Evolutionary conservation across 2,888 invertebrate species (phyloP).

Genomic region (Sphaerophoria taeniata): DNA sequence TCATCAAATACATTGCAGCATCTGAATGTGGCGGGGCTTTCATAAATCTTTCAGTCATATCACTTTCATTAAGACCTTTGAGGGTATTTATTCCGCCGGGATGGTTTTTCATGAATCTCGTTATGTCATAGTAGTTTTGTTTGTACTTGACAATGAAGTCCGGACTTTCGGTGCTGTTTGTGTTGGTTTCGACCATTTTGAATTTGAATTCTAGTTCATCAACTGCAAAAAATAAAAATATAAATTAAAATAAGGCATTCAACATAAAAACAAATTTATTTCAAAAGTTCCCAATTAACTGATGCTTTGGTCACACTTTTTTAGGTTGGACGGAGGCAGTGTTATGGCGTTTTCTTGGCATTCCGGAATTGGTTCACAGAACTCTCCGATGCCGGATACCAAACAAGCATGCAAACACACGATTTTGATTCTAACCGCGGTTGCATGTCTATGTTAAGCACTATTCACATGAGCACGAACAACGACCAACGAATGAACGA

Average conservation of each 20-base stretch:
- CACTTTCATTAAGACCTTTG: constrained; percentile 79
- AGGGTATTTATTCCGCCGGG: constrained; percentile 89
- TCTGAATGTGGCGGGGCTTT: constrained; percentile 82
- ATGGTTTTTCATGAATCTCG: constrained; percentile 87
- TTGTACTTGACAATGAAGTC: constrained; percentile 82
- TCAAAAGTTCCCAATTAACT: too few species aligned
- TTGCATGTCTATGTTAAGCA: too few species aligned
- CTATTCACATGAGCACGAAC: too few species aligned
- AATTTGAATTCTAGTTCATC: not conserved
- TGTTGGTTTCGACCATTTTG: constrained; percentile 12
- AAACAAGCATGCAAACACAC: too few species aligned
- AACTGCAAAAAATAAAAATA: constrained; percentile 23
- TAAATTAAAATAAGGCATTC: not conserved
- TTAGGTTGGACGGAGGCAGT: too few species aligned
- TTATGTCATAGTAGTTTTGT: constrained; percentile 86
- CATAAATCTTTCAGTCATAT: constrained; percentile 80
- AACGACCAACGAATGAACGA: too few species aligned
- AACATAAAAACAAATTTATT: too few species aligned
- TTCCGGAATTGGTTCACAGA: too few species aligned
- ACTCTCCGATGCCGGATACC: too few species aligned
- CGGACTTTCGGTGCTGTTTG: constrained; percentile 44
- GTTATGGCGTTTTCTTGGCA: too few species aligned
- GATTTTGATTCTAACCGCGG: too few species aligned
- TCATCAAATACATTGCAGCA: constrained; percentile 82
- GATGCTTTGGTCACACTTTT: too few species aligned